Base-by-base conservation (phyloP, 2,888 invertebrate species). In the Toxonevra muliebris region DNA sequence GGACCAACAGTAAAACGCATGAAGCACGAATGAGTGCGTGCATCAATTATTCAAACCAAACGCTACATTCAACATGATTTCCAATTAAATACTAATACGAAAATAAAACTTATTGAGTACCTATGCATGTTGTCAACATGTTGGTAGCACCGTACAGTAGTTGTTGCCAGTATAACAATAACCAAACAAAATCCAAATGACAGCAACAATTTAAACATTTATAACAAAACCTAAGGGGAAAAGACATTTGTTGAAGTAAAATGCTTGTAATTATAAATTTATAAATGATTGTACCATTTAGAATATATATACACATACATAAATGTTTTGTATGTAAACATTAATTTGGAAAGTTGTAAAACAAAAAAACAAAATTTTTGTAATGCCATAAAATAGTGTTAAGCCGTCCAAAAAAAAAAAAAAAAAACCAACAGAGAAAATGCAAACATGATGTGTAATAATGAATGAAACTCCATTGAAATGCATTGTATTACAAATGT, bases 21-120 rank as follows among this genome's bases (percentile, higher is more conserved):
- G 71, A 83, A 83, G 69, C 84, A 82, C 68, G 83, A 83, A 82
- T 83, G 80, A 84, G 78, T 55, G 55, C 61, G 65, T 61, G 54
- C 58, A 42, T 53, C 19, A n/a, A n/a, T 12, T 57, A 41, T n/a
- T 40, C 55, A 55, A 11, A 1, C 20, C 57, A 57, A 43, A 55
- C 43, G 40, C 42, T 42, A 59, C 57, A 66, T 50, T 11, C 43
- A 17, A 50, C 61, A 43, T 20, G 40, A 15, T 20, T 41, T 55
- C 13, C 55, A 17, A 57, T 17, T 48, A 59, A 50, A 58, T 57
- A 45, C 52, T 57, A 52, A 19, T 59, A 58, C 19, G 52, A 41
- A 41, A 52, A 65, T 50, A 53, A 61, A 68, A 58, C 65, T 68
- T 43, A 58, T 68, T 42, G 66, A 68, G 62, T 72, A 69, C 66